Base-by-base conservation (phyloP, 2,113 vertebrate species). In the Tauraco erythrolophus region DNA sequence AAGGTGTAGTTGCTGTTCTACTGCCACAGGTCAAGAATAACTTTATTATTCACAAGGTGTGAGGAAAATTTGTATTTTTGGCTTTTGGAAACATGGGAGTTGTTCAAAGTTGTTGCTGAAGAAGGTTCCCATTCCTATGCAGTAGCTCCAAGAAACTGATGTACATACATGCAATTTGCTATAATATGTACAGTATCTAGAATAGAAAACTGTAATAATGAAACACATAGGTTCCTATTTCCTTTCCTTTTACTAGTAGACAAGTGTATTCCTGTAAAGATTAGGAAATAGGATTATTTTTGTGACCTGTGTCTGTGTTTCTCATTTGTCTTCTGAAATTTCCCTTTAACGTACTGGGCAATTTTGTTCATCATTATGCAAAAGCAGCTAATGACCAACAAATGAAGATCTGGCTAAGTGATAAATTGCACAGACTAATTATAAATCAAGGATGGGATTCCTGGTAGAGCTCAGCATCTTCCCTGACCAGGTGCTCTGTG, bases 251-350 rank as follows among this genome's bases (percentile, higher is more conserved):
- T 79, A 18, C 31, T 66, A 28, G 31, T 33, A 48, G 88, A 81
- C 12, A 84, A 74, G 2, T 57, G 12, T 50, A 19, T 30, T 88
- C 10, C 53, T 54, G 43, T 71, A 58, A 71, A 68, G 46, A 14
- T 53, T 88, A 85, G 46, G 33, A 90, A 66, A 14, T 23, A 51
- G 6, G 16, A 64, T 88, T 71, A 37, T 71, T 92, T 94, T 85
- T 94, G 14, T 82, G 60, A 81, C 61, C 46, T 62, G 1, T 30
- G 14, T 72, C 68, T 72, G 33, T 45, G 51, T 75, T 74, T 92
- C 65, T 83, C 57, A 68, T 92, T 90, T 94, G 33, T 88, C 62
- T 76, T 91, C 66, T 48, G 66, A 88, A 92, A 51, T 83, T 83
- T 85, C 13, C 53, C 30, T 79, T 45, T 82, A 68, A 68, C 28